Evolutionary conservation across 2,888 invertebrate genomes (phyloP).

Genomic region (Ennomos quercinarius): DNA sequence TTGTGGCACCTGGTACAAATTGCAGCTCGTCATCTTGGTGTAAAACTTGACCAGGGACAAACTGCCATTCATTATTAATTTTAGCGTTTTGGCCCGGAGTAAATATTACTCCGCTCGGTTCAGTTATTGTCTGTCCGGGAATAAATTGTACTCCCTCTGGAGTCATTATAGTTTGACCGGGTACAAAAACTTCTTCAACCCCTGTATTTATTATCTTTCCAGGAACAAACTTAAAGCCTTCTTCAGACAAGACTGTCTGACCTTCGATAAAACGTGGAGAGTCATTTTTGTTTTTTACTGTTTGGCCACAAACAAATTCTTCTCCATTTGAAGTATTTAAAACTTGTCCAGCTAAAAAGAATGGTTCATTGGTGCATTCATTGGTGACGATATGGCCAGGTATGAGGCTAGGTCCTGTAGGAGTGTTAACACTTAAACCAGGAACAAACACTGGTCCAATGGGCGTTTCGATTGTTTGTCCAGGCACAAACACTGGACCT

Average conservation of each 20-base stretch:
- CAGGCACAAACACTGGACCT: conserved; percentile 90
- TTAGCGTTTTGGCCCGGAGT: conserved; percentile 87
- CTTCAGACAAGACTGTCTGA: conserved; percentile 86
- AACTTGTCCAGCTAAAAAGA: conserved; percentile 90
- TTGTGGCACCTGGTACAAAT: conserved; percentile 88
- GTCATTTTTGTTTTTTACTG: conserved; percentile 84
- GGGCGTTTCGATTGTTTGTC: conserved; percentile 90
- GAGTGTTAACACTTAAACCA: conserved; percentile 89
- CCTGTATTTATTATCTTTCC: conserved; percentile 83
- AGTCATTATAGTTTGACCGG: conserved; percentile 87
- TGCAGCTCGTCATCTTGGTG: conserved; percentile 83
- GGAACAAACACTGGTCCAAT: conserved; percentile 89
- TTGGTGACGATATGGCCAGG: conserved; percentile 90
- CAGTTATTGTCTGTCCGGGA: conserved; percentile 86
- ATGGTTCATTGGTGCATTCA: conserved; percentile 84
- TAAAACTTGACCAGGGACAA: conserved; percentile 87
- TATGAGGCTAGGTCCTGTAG: conserved; percentile 88
- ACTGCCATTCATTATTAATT: conserved; percentile 85
- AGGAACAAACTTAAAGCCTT: conserved; percentile 87
- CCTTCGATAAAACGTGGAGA: conserved; percentile 85
- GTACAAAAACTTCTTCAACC: conserved; percentile 83
- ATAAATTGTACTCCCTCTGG: conserved; percentile 87
- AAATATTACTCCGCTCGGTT: conserved; percentile 81
- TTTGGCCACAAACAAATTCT: conserved; percentile 88
- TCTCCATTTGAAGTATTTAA: conserved; percentile 84